These are phyloP conservation scores for Dysmachus trigonus DNA, from an alignment of 2,888 invertebrate species.

Conservation along the genomic window DNA sequence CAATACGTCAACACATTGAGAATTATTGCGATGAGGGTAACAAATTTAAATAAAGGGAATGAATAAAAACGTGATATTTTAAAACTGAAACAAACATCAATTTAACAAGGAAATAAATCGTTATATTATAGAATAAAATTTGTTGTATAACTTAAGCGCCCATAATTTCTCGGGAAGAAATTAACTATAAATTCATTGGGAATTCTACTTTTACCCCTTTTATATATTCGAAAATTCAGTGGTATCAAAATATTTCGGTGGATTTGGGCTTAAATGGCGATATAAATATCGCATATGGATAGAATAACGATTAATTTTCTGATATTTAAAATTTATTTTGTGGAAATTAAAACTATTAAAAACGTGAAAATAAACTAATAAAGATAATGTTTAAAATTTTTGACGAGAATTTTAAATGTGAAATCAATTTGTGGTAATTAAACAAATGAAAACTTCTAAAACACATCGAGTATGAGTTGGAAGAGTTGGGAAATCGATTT, in stretches of 20 bases:
- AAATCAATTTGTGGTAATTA: too few species aligned
- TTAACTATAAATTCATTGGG: neutral
- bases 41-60: neutral
- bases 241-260: neutral
- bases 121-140: too few species aligned
- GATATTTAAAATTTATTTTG: neutral
- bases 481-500: too few species aligned
- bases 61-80: neutral
- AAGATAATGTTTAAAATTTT: too few species aligned
- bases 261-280: too few species aligned
- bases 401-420: too few species aligned
- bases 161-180: too few species aligned
- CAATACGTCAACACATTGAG: too few species aligned
- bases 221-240: neutral
- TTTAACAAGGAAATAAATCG: neutral
- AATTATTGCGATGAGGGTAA: neutral
- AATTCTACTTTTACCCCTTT: neutral
- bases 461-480: neutral
- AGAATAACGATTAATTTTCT: neutral
- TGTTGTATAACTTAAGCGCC: too few species aligned
- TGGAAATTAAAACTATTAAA: too few species aligned
- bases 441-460: neutral
- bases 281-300: too few species aligned
- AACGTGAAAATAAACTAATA: too few species aligned
- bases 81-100: neutral